These are phyloP conservation scores for Sturnus vulgaris DNA, from an alignment of 2,113 vertebrate genomes.

Conservation along the genomic window DNA sequence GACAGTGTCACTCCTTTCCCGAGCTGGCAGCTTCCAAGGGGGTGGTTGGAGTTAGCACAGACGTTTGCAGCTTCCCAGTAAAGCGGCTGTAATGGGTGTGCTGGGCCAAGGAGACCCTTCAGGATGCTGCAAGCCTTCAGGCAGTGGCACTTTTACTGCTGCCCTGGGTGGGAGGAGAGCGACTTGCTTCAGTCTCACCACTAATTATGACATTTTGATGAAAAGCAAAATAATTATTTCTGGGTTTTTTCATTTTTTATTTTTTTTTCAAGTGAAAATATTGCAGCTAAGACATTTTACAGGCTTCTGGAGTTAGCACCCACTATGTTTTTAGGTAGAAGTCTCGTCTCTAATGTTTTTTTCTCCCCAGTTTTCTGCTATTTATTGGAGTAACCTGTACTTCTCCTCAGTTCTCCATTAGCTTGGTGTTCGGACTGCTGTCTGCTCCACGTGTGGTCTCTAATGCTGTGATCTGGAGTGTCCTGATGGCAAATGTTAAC, in stretches of 20 bases:
- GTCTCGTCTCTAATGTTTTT: not conserved
- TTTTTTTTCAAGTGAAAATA: not conserved
- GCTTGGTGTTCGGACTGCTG: not conserved
- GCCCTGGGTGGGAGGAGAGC: not conserved
- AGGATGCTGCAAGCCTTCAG: not conserved
- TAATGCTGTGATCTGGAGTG: not conserved
- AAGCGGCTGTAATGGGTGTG: not conserved
- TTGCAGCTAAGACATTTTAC: not conserved
- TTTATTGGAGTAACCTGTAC: not conserved
- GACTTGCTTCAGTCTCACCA: not conserved
- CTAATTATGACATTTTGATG: not conserved
- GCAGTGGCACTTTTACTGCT: not conserved
- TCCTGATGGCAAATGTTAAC: not conserved
- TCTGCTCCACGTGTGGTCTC: not conserved
- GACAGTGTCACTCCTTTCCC: not conserved
- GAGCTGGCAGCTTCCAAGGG: not conserved
- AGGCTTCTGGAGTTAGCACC: not conserved
- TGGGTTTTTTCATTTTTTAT: not conserved
- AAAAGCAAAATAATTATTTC: not conserved
- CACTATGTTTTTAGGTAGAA: not conserved
- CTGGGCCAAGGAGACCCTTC: not conserved
- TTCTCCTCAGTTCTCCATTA: not conserved
- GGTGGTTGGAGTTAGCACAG: not conserved
- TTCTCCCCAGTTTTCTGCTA: not conserved
- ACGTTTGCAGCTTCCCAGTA: not conserved